phyloP scores from a whole-genome alignment of 1,140 invertebrate genomes.

The Saxidomus purpurata region DNA sequence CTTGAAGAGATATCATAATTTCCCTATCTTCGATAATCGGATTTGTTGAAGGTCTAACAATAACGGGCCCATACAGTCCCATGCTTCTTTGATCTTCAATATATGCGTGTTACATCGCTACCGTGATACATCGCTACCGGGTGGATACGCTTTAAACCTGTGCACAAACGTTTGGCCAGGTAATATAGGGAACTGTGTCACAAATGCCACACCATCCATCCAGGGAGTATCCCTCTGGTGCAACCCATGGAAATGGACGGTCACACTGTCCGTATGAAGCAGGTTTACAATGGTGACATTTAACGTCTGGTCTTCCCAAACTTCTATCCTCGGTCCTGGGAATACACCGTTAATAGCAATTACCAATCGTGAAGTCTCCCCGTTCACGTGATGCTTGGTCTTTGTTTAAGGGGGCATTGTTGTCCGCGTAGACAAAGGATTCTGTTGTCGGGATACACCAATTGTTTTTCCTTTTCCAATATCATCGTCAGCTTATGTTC shows the following conservation, averaged over 20 bases:
- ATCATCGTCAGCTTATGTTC: slow-evolving; percentile 61
- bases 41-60: too few relatives aligned
- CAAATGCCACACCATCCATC: slow-evolving; percentile 96
- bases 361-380: slow-evolving; percentile 72
- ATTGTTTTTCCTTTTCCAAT: slow-evolving; percentile 26
- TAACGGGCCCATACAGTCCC: too few relatives aligned
- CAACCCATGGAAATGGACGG: slow-evolving; percentile 96
- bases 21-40: too few relatives aligned
- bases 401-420: background rate
- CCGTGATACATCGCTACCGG: slow-evolving; percentile 84
- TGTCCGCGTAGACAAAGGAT: background rate
- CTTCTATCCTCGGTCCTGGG: slow-evolving; percentile 87
- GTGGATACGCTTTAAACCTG: slow-evolving; percentile 84
- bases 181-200: slow-evolving; percentile 96
- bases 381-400: slow-evolving; percentile 68
- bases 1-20: too few relatives aligned
- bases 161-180: slow-evolving; percentile 95
- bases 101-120: too few relatives aligned
- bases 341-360: slow-evolving; percentile 76
- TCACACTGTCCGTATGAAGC: slow-evolving; percentile 91
- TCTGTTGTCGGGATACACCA: slow-evolving; percentile 7
- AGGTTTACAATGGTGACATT: slow-evolving; percentile 94
- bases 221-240: slow-evolving; percentile 93
- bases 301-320: slow-evolving; percentile 94
- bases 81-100: slow-evolving; percentile 68